Evolutionary conservation across 23 tunicate genomes (phyloP).

Genomic region (Halocynthia roretzi): DNA sequence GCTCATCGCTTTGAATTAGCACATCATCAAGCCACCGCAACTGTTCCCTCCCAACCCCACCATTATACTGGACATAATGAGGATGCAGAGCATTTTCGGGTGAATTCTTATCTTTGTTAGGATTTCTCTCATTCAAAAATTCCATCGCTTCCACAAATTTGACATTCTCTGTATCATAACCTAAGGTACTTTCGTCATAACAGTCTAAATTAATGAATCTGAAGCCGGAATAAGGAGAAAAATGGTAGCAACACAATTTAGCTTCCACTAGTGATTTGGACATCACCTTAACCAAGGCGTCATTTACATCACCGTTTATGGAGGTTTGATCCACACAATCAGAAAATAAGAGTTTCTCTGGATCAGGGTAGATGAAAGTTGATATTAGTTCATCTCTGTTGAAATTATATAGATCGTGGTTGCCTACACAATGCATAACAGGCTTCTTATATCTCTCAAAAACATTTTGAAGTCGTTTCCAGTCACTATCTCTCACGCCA

Average conservation of each 20-base stretch:
- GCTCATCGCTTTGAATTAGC: not conserved
- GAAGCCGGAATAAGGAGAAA: slow-evolving; percentile 3
- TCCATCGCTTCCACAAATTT: slow-evolving; percentile 2
- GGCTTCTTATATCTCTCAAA: not conserved
- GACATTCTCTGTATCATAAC: not conserved
- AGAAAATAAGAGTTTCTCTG: not conserved
- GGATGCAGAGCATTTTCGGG: not conserved
- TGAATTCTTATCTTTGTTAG: slow-evolving; percentile 12
- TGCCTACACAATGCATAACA: slow-evolving; percentile 18
- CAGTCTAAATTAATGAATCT: slow-evolving; percentile 19
- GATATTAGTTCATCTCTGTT: not conserved
- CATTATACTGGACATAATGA: slow-evolving; percentile 10
- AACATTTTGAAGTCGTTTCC: not conserved
- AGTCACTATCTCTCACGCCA: not conserved
- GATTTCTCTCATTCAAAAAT: slow-evolving; percentile 4
- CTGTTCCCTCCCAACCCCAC: slow-evolving; percentile 1
- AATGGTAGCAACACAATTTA: slow-evolving; percentile 19
- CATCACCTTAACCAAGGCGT: not conserved
- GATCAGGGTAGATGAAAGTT: not conserved
- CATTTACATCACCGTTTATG: not conserved
- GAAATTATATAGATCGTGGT: slow-evolving; percentile 24
- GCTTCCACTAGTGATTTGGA: not conserved
- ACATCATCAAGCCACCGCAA: slow-evolving; percentile 8
- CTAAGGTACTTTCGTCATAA: slow-evolving; percentile 16
- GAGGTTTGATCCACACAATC: not conserved